Evolutionary conservation across 1,140 invertebrate species (phyloP).

Genomic region (Holotrichia oblita): DNA sequence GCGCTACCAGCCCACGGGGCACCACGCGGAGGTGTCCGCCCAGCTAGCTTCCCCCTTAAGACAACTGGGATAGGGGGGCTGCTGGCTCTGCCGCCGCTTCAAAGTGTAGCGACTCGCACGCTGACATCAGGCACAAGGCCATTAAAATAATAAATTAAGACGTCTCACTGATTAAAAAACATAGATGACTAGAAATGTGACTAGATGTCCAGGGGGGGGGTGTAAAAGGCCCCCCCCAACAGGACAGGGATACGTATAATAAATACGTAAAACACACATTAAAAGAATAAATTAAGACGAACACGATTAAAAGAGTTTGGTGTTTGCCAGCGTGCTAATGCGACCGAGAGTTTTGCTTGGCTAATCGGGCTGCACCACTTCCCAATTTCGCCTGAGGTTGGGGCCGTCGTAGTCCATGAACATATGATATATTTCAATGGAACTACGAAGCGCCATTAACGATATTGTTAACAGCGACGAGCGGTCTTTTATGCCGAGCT

Average conservation of each 20-base stretch:
- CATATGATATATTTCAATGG: slow-evolving; percentile 53
- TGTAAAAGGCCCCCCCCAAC: not conserved
- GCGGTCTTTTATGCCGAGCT: slow-evolving; percentile 47
- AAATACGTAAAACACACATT: slow-evolving; percentile 37
- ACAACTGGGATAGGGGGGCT: not conserved
- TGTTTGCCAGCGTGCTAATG: not conserved
- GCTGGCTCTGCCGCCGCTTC: slow-evolving; percentile 10
- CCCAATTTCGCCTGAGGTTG: not conserved
- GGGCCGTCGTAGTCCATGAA: slow-evolving; percentile 52
- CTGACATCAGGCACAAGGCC: slow-evolving; percentile 1
- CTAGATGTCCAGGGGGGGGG: not conserved
- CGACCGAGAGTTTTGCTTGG: slow-evolving; percentile 24
- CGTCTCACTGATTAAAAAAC: not conserved
- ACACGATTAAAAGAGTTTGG: not conserved
- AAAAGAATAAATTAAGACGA: slow-evolving; percentile 35
- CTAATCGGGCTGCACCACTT: not conserved
- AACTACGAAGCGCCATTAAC: slow-evolving; percentile 53
- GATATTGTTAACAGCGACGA: slow-evolving; percentile 50
- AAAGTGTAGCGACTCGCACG: slow-evolving; percentile 20
- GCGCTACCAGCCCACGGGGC: slow-evolving; percentile 1
- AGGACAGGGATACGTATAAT: no score
- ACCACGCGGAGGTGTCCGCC: slow-evolving; percentile 29
- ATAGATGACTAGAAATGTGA: slow-evolving; percentile 8
- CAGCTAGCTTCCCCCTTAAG: not conserved
- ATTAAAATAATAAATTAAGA: slow-evolving; percentile 27